Conservation (phyloP, 2,797 vertebrate species). For the Alcedo atthis region DNA sequence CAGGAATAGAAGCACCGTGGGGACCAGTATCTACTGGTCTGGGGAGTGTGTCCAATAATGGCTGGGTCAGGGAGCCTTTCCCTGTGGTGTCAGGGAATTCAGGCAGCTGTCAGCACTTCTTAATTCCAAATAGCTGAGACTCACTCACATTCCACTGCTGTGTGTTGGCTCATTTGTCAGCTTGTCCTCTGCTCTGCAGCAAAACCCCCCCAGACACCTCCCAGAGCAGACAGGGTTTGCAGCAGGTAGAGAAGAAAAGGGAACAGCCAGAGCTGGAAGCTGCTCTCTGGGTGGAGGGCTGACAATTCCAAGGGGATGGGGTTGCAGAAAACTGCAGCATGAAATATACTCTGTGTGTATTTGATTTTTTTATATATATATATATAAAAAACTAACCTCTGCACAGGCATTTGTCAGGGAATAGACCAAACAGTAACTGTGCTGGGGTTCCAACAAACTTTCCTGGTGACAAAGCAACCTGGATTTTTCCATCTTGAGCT, state of each 20-base stretch:
- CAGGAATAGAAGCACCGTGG: slow-evolving; percentile 46
- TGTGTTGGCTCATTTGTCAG: slow-evolving; percentile 27
- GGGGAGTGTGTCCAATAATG: slow-evolving; percentile 57
- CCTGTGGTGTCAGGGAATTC: slow-evolving; percentile 73
- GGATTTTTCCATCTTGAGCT: not conserved
- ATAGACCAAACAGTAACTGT: not conserved
- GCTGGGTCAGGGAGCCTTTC: slow-evolving; percentile 75
- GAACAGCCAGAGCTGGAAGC: not conserved
- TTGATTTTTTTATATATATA: not conserved
- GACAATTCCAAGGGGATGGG: not conserved
- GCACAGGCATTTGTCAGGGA: not conserved
- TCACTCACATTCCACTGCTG: slow-evolving; percentile 56
- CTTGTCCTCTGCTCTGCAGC: slow-evolving; percentile 24
- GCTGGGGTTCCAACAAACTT: not conserved
- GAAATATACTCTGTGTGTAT: not conserved
- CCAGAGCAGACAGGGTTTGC: not conserved
- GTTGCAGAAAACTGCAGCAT: not conserved
- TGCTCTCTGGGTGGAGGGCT: not conserved
- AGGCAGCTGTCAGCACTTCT: slow-evolving; percentile 78
- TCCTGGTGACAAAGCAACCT: not conserved
- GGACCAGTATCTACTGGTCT: slow-evolving; percentile 27
- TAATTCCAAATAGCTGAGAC: slow-evolving; percentile 80
- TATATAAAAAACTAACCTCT: not conserved
- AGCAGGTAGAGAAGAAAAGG: not conserved
- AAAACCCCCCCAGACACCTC: not conserved